Evolutionary conservation across 92 coral and sea anemone genomes (phyloP), one percentile per base, ranked within the genome.

Genomic region (Paramuricea clavata): DNA sequence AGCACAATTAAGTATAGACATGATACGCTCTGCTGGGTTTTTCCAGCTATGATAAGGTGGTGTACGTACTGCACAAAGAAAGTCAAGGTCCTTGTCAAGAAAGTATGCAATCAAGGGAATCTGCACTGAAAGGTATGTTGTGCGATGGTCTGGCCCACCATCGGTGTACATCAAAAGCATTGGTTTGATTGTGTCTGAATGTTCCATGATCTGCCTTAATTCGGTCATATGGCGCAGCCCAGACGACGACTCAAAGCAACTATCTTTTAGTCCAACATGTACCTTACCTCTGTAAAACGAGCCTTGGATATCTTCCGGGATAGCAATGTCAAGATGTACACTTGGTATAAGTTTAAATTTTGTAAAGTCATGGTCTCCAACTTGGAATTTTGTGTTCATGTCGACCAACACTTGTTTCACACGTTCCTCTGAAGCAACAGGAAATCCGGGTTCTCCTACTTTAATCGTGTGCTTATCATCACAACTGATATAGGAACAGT

Each of bases 271-370:
- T 12, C 49, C 25, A 8, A 84, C 88, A 57, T 72, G 72, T 30
- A 84, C 81, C 59, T 68, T 73, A n/a, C 88, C 87, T 6, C 34
- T 70, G 34, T 84, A 73, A 36, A 84, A 84, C 2, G 70, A 49
- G 21, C 28, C 81, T 49, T 32, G n/a, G n/a, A n/a, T n/a, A n/a
- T n/a, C n/a, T n/a, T n/a, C n/a, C n/a, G n/a, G n/a, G n/a, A n/a
- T n/a, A 25, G 69, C 87, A n/a, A 17, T 28, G 36, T 27, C 13
- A 28, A 82, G 21, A 19, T 72, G 6, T 5, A 72, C 81, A 33
- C 72, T 73, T 16, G 88, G 88, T 17, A 80, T 84, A 84, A 84
- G 49, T 72, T 82, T n/a, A n/a, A n/a, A n/a, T n/a, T n/a, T n/a
- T n/a, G n/a, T n/a, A n/a, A n/a, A n/a, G n/a, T n/a, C n/a, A 17